A percentile compares a stretch with the other conserved stretches of the same genome.
These are phyloP conservation scores for Callopanchax toddi DNA, from an alignment of 2,113 vertebrate genomes.

Conservation along the genomic window DNA sequence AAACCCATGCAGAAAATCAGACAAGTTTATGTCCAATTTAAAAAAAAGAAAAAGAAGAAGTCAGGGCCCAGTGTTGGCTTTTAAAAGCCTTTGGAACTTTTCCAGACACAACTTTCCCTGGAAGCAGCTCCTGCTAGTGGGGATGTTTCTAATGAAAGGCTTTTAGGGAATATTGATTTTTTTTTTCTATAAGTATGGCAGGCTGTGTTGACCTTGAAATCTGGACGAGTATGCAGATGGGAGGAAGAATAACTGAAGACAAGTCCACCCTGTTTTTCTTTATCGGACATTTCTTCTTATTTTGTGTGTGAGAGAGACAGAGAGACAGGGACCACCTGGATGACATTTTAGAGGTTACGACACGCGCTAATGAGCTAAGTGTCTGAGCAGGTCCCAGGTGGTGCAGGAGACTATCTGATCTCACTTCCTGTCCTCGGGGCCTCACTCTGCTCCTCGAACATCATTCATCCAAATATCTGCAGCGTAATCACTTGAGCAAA, in stretches of 20 bases:
- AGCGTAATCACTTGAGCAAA: constrained; percentile 62
- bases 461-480: constrained; percentile 70
- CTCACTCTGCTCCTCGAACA: constrained; percentile 19
- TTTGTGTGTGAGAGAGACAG: neutral
- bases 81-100: constrained; percentile 65
- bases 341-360: constrained; percentile 28
- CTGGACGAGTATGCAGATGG: constrained; percentile 37
- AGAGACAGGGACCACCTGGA: neutral
- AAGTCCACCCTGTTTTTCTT: neutral
- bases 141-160: constrained; percentile 67
- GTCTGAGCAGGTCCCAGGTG: neutral
- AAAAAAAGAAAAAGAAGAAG: constrained; percentile 46
- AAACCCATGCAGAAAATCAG: constrained; percentile 52
- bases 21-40: no score
- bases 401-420: constrained; percentile 18
- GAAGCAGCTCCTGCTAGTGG: constrained; percentile 67
- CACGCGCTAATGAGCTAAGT: constrained; percentile 28
- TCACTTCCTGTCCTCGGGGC: constrained; percentile 8
- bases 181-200: constrained; percentile 48
- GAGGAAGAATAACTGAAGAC: neutral
- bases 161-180: constrained; percentile 78
- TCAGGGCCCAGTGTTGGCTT: constrained; percentile 47
- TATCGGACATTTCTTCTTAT: no score
- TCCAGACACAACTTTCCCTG: constrained; percentile 68
- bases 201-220: constrained; percentile 53